Percentiles rank a stretch among this genome's conserved stretches.
Evolutionary conservation across 2,797 vertebrate genomes (phyloP).

Genomic region (Sebastiscus tertius): DNA sequence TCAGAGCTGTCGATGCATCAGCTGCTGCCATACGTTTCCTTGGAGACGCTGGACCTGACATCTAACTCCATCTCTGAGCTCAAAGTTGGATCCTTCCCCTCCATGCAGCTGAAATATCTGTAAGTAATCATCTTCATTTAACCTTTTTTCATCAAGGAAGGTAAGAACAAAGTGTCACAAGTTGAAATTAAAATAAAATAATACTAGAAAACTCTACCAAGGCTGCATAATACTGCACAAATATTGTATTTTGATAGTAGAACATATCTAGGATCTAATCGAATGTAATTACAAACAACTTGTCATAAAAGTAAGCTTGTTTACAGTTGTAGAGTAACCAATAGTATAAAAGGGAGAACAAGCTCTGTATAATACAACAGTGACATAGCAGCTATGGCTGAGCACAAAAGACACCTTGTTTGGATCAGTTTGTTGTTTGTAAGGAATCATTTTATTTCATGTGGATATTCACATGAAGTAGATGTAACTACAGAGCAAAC

Average conservation of each 20-base stretch:
- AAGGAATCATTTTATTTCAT: neutral
- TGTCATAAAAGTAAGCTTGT: neutral
- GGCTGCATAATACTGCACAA: neutral
- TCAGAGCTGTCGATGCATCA: constrained; percentile 87
- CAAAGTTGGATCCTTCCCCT: constrained; percentile 91
- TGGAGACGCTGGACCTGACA: constrained; percentile 94
- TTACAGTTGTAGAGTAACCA: neutral
- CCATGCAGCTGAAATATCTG: constrained; percentile 95
- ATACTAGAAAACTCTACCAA: neutral
- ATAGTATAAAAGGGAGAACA: neutral
- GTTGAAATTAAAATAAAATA: neutral
- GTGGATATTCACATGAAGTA: neutral
- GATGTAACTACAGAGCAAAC: neutral
- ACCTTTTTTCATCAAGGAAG: neutral
- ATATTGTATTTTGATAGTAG: neutral
- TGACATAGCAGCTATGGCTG: neutral
- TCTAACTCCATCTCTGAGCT: constrained; percentile 94
- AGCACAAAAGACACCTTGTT: neutral
- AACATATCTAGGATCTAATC: neutral
- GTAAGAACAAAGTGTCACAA: too few species aligned
- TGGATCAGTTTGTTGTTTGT: neutral
- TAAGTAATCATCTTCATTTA: constrained; percentile 69
- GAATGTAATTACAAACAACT: neutral
- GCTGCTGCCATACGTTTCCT: constrained; percentile 87
- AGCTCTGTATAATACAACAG: neutral